Percentiles rank a stretch among this genome's conserved stretches.
Conservation (phyloP, 1,140 invertebrate genomes). For the Drosophila littoralis region DNA sequence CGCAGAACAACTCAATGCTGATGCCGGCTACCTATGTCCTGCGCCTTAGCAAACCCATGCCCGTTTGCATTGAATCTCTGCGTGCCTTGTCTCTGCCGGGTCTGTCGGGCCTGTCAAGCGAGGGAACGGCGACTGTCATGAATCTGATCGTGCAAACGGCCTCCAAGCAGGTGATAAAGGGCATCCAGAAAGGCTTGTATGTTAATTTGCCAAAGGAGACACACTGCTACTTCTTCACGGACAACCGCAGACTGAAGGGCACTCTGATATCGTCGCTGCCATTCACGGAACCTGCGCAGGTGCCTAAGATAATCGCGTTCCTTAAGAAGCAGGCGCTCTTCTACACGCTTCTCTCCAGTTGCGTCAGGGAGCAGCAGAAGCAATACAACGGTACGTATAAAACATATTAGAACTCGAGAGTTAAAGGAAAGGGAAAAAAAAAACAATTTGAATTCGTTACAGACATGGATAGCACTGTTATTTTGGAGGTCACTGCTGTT, state of each 20-base stretch:
- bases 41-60: constrained; percentile 93
- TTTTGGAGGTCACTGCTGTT: constrained; percentile 95
- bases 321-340: constrained; percentile 96
- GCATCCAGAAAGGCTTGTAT: constrained; percentile 82
- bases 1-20: constrained; percentile 92
- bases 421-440: not conserved
- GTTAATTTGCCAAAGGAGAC: constrained; percentile 95
- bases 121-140: constrained; percentile 56
- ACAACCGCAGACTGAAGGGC: constrained; percentile 90
- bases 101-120: not conserved
- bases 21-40: constrained; percentile 96
- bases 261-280: constrained; percentile 93
- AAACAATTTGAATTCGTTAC: constrained; percentile 42
- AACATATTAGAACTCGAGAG: not conserved
- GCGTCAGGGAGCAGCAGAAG: constrained; percentile 91
- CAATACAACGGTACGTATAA: constrained; percentile 86
- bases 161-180: constrained; percentile 61
- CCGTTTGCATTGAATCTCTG: constrained; percentile 86
- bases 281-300: constrained; percentile 96
- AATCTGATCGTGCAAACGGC: constrained; percentile 72
- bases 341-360: constrained; percentile 94
- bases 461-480: constrained; percentile 92
- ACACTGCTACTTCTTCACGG: constrained; percentile 97
- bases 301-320: constrained; percentile 93
- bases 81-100: constrained; percentile 46